Base-by-base conservation (phyloP, 2,113 vertebrate species). In the Dipodomys ordii region DNA sequence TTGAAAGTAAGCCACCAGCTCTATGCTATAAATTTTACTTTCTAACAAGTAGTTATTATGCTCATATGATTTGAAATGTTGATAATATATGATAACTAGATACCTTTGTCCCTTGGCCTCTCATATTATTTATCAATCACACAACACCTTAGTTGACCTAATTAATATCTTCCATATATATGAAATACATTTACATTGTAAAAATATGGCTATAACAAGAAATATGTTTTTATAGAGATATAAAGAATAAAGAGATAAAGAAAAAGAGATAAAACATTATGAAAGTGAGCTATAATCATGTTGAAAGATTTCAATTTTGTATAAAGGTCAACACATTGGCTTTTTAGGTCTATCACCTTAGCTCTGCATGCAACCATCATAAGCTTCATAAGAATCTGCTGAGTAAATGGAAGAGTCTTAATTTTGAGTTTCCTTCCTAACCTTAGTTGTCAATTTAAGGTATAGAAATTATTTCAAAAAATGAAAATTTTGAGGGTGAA, bases 161-260 rank as follows among this genome's bases (percentile, higher is more conserved):
- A 76, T 72, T 49, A 80, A 87, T 57, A 65, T 83, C 15, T 39
- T 87, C 25, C 6, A 49, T 20, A 44, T 46, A 9, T 73, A 44
- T 83, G 35, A 62, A 4, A 12, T 85, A 1, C 68, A 78, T 94
- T 87, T 7, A 23, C 6, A 77, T 53, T 16, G 1, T 64, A 69
- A 68, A 94, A 88, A 6, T 68, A 68, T 53, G 32, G 57, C 83
- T 65, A 74, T 74, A 90, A 19, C 2, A 32, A 7, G 0, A 20
- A 84, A 20, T 77, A 76, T 60, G 20, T 1, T 18, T 74, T 76
- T 39, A 62, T 65, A 35, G 90, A 53, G 3, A 49, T 30, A 2
- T 83, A 27, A 94, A 28, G 30, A 46, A 76, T 76, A 67, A 80
- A 80, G 3, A 53, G 1, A 92, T 65, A 77, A 93, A 93, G 53